A percentile compares a stretch with the other conserved stretches of the same genome.
phyloP scores from a whole-genome alignment of 2,113 vertebrate genomes.

The Rhegmatorhina hoffmannsi region DNA sequence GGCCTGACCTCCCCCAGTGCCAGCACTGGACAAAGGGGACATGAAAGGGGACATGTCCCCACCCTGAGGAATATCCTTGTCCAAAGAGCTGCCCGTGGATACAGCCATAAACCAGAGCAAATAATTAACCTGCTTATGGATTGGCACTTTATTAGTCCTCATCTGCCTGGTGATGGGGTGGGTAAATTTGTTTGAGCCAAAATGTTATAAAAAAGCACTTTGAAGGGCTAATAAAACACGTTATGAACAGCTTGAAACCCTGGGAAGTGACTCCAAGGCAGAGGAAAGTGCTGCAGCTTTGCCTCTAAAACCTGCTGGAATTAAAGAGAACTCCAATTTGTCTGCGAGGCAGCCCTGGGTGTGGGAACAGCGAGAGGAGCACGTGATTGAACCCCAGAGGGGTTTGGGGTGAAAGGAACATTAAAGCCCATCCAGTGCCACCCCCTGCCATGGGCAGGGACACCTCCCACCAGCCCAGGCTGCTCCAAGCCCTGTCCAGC shows the following conservation, averaged over 20 bases:
- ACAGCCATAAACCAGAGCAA: not conserved
- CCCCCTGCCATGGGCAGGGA: not conserved
- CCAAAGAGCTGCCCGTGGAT: not conserved
- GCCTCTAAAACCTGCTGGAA: not conserved
- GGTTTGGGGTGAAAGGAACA: not conserved
- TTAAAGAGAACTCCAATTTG: no score
- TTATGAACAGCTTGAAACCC: constrained; percentile 1
- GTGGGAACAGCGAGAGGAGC: no score
- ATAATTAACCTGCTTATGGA: not conserved
- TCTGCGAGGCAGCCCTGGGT: no score
- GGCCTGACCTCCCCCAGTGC: not conserved
- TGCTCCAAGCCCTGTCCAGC: not conserved
- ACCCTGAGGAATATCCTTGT: not conserved
- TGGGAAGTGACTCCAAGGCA: not conserved
- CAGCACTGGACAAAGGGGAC: not conserved
- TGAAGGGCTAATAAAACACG: constrained; percentile 19
- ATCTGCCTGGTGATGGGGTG: not conserved
- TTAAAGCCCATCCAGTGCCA: not conserved
- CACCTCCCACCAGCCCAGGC: not conserved
- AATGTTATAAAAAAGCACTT: constrained; percentile 19
- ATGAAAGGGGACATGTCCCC: not conserved
- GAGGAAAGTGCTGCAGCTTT: not conserved
- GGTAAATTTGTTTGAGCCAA: constrained; percentile 7
- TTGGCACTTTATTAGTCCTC: not conserved
- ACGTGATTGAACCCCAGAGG: not conserved